These are phyloP conservation scores for Petrocephalus zakoni DNA, from an alignment of 2,113 vertebrate species.

Conservation along the genomic window DNA sequence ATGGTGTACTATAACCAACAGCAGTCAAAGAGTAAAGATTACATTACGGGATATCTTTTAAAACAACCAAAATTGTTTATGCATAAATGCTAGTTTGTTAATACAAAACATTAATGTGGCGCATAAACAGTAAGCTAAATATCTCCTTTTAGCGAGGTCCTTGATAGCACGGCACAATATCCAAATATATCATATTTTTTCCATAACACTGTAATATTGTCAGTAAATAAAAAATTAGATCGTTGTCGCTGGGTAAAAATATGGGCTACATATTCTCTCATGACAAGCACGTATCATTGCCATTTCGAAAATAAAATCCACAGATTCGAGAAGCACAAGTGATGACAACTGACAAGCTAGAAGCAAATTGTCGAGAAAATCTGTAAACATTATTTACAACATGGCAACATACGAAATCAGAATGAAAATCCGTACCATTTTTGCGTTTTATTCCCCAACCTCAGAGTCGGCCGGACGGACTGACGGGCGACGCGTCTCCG, in stretches of 20 bases:
- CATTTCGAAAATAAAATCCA: not conserved
- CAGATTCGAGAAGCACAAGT: not conserved
- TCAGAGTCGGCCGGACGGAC: slow-evolving; percentile 27
- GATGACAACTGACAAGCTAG: not conserved
- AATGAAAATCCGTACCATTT: slow-evolving; percentile 36
- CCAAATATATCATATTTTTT: not conserved
- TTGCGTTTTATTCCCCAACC: slow-evolving; percentile 35
- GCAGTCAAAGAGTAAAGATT: slow-evolving; percentile 20
- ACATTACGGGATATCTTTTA: not conserved
- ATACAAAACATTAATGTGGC: not conserved
- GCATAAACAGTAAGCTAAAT: not conserved
- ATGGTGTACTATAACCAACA: slow-evolving; percentile 27
- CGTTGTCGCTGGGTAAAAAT: not conserved
- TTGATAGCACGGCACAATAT: not conserved
- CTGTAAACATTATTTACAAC: no score
- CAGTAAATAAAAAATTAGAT: not conserved
- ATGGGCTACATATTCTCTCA: not conserved
- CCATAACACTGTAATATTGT: not conserved
- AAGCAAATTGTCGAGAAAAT: not conserved
- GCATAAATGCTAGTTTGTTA: not conserved
- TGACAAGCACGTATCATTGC: not conserved
- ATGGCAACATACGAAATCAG: not conserved
- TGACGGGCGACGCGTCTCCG: slow-evolving; percentile 26
- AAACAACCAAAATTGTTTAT: not conserved
- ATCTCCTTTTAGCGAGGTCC: not conserved